phyloP scores from a whole-genome alignment of 2,888 invertebrate genomes.

The Drosophila anceps region DNA sequence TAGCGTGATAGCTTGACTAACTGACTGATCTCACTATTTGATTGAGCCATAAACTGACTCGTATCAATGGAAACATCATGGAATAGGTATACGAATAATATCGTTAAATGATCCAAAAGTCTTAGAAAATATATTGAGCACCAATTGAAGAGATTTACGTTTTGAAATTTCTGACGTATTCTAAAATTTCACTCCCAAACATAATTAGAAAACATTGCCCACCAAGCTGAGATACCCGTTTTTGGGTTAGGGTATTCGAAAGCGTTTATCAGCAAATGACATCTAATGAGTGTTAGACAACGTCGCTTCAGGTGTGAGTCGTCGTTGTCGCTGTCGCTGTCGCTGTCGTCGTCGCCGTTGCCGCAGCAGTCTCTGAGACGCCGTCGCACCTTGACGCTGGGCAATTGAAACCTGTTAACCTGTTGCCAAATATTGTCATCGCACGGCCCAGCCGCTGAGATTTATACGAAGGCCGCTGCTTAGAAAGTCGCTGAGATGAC shows the following conservation, averaged over 20 bases:
- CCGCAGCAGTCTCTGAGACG: constrained; percentile 9
- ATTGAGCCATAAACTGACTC: not conserved
- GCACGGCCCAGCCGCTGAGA: constrained; percentile 31
- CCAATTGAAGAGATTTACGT: too few relatives aligned
- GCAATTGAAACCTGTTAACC: constrained; percentile 72
- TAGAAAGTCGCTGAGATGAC: constrained; percentile 65
- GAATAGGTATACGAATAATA: not conserved
- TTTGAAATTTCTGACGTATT: too few relatives aligned
- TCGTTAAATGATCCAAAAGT: not conserved
- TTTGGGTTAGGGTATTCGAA: constrained; percentile 39
- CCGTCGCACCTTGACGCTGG: constrained; percentile 62
- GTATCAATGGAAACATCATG: not conserved
- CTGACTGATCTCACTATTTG: not conserved
- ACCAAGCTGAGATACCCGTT: not conserved
- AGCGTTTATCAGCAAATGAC: constrained; percentile 76
- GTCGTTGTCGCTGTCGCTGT: too few relatives aligned
- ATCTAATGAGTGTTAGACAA: constrained; percentile 78
- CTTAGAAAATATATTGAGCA: not conserved
- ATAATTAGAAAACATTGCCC: not conserved
- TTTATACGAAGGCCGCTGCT: constrained; percentile 47
- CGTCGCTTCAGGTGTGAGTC: constrained; percentile 60
- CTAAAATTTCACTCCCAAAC: not conserved
- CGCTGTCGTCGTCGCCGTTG: not conserved
- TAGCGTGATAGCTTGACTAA: too few relatives aligned
- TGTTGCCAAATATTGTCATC: constrained; percentile 71